Evolutionary conservation across 2,888 invertebrate genomes (phyloP), one percentile per base, ranked within the genome.

Genomic region (Ochropleura plecta): DNA sequence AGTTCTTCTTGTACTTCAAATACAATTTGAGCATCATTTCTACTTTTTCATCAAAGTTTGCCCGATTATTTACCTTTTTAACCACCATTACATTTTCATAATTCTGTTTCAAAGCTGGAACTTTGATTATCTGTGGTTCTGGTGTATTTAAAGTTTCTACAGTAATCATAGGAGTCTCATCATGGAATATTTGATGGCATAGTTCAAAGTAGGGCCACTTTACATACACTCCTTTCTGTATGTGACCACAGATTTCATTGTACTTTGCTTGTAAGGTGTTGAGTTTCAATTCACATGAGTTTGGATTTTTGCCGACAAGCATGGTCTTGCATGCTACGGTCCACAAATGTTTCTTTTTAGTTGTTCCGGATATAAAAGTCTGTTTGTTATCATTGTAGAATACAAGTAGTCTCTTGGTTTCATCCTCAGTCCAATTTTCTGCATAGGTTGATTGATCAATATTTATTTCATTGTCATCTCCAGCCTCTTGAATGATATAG

Each of bases 341-440:
- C 96, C 96, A 96, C 8, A 96, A 85, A 78, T 95, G 93, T 76
- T 90, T 91, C 65, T 91, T 93, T 75, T 93, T 93, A 2, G 94
- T 91, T 7, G 88, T 80, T 0, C 93, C 93, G 14, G 88, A 91
- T 5, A 91, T 81, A 67, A 96, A 96, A 7, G 92, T 90, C n/a
- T 92, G 90, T 88, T 95, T 96, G 62, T 96, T 96, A 75, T 96
- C 96, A 73, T 91, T 90, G 73, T 93, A 96, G 84, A 96, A 96
- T 51, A 93, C 88, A n/a, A 96, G 87, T 0, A 96, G 91, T 48
- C 93, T 89, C 75, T 92, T 92, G 3, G 89, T 90, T 62, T 96
- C 95, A 8, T 94, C 93, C 10, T 93, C 93, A 0, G 89, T 79
- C 96, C 96, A 96, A 80, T 85, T 73, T 2, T 88, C 86, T 8